Evolutionary conservation across 1,140 invertebrate species (phyloP).

Genomic region (Gryllus bimaculatus): DNA sequence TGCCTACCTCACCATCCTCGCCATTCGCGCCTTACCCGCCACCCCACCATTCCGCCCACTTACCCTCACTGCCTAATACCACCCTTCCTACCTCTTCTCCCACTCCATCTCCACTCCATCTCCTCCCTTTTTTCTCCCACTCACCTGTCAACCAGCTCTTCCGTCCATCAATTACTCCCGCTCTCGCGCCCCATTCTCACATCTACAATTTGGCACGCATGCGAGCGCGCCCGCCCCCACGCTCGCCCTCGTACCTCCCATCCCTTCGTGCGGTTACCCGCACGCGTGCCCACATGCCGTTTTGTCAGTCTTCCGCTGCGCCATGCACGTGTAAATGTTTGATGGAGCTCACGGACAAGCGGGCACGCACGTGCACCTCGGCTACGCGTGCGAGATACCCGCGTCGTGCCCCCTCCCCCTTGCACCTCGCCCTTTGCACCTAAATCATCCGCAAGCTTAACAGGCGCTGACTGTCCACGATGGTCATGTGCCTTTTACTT

Average conservation of each 20-base stretch:
- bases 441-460: too few species aligned
- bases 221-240: neutral
- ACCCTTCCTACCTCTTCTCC: neutral
- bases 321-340: too few species aligned
- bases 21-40: neutral
- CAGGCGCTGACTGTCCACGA: too few species aligned
- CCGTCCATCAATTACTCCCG: neutral
- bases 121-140: neutral
- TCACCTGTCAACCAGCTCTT: neutral
- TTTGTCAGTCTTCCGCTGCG: too few species aligned
- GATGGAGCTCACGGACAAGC: too few species aligned
- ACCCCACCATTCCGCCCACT: neutral
- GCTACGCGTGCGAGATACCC: too few species aligned
- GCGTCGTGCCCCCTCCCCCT: too few species aligned
- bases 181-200: neutral
- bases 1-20: neutral
- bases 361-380: too few species aligned
- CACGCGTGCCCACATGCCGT: too few species aligned
- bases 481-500: too few species aligned
- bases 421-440: too few species aligned
- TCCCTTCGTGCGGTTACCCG: neutral
- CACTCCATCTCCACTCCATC: neutral
- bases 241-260: neutral
- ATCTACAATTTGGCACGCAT: neutral
- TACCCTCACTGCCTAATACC: neutral